Evolutionary conservation across 2,888 invertebrate genomes (phyloP), one percentile per base, ranked within the genome.

Genomic region (Junonia oenone): DNA sequence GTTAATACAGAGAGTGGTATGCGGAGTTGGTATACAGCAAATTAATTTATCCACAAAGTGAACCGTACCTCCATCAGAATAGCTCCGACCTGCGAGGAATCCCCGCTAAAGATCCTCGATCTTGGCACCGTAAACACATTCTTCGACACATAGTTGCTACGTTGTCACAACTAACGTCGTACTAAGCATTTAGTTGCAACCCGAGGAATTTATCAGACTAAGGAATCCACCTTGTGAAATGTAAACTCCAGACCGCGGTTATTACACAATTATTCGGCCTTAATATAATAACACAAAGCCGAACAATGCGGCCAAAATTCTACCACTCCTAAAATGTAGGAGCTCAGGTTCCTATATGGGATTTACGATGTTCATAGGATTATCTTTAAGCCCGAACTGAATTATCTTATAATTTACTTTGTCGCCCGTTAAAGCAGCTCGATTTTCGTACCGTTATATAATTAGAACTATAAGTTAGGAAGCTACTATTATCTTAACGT

Each of bases 91-190:
- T 62, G 58, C 56, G 56, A 69, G 67, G 72, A 72, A 72, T 71
- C 64, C 61, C 56, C 62, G 64, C 83, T 86, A 83, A 88, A 80
- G 74, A 84, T 87, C 81, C 78, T 74, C 79, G 84, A 84, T 83
- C 83, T 81, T 84, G 85, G 83, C 85, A 82, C 81, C 80, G 81
- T 86, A 87, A 87, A 88, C 84, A 83, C 87, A 89, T 89, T 87
- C 86, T 88, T 86, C 81, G 82, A 83, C 88, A 86, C 87, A 88
- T 88, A 86, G 87, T 89, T 89, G 77, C 71, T 72, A 65, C 72
- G 81, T 81, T 78, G 85, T 83, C 81, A 76, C 82, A 78, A 82
- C 82, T 81, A 80, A 79, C 78, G 75, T 76, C 68, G 67, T 70
- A 65, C 69, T 72, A 81, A 78, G 81, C 78, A 77, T 77, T 81